Evolutionary conservation across 2,888 invertebrate genomes (phyloP), one percentile per base, ranked within the genome.

Genomic region (Eupeodes latifasciatus): DNA sequence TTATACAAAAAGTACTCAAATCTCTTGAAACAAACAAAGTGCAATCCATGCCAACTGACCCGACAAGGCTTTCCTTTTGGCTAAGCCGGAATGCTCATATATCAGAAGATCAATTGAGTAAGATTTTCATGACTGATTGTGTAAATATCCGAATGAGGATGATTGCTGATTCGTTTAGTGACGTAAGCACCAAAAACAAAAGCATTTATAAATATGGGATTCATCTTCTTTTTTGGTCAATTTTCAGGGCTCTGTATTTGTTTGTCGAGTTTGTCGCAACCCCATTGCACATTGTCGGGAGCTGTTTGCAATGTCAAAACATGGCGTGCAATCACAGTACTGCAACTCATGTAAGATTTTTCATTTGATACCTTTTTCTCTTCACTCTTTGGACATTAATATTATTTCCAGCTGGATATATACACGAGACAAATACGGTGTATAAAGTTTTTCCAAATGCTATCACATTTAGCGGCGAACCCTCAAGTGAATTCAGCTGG

Each of bases 401-500:
- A 16, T 55, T 89, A 90, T 12, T 81, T 59, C 14, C n/a, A 94
- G 94, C 94, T 90, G 98, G 98, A 19, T 95, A 95, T 91, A 96
- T 97, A 71, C 97, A 97, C 91, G 97, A 98, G 92, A 97, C 96
- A 5, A 94, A 98, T 59, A 98, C 97, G 0, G 94, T 96, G 0
- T 94, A 94, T 85, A 93, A 94, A 75, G 95, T 95, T 0, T 86
- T 92, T 67, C 92, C 94, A 27, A 94, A 95, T 87, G 93, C 95
- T 19, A 91, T 93, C 55, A 93, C 96, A 16, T 93, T 94, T 47
- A 92, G 91, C 64, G 94, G 94, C 0, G 94, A 94, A 66, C 95
- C 96, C 1, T 96, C 96, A 1, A 95, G 95, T n/a, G 95, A 96
- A 90, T 96, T 96, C 91, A 96, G 96, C 89, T 98, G 98, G 98